Conservation (phyloP, 2,113 vertebrate species). For the Platichthys flesus region DNA sequence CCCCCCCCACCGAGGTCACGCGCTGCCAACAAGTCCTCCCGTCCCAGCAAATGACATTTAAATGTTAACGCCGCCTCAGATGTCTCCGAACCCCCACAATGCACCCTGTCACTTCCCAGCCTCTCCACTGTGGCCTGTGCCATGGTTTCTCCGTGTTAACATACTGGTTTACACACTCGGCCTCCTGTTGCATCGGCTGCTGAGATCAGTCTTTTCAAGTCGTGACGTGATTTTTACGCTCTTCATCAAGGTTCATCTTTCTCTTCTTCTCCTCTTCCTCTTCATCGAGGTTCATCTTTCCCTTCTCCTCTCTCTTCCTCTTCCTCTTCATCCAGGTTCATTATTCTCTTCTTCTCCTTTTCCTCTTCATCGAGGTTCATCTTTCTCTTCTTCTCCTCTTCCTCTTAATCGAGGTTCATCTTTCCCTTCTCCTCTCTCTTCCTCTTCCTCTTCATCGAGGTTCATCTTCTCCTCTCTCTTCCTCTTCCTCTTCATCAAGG, state of each 20-base stretch:
- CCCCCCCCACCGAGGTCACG: conserved; percentile 27
- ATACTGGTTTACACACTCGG: not conserved
- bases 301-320: too few relatives aligned
- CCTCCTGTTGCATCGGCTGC: conserved; percentile 3
- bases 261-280: not conserved
- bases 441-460: too few relatives aligned
- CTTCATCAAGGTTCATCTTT: too few relatives aligned
- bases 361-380: too few relatives aligned
- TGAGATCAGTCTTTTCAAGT: not conserved
- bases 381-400: too few relatives aligned
- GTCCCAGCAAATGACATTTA: conserved; percentile 75
- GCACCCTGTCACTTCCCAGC: conserved; percentile 53
- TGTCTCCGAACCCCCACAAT: conserved; percentile 56
- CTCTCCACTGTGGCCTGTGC: conserved; percentile 5
- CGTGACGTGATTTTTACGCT: too few relatives aligned
- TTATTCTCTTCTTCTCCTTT: too few relatives aligned
- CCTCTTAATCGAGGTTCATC: too few relatives aligned
- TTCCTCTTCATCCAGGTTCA: too few relatives aligned
- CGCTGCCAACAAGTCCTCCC: conserved; percentile 62
- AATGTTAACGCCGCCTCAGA: conserved; percentile 71
- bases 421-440: too few relatives aligned
- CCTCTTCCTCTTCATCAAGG: too few relatives aligned
- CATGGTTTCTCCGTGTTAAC: not conserved
- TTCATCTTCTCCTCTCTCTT: too few relatives aligned
- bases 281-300: conserved; percentile 13